A percentile compares a stretch with the other conserved stretches of the same genome.
phyloP scores from a whole-genome alignment of 1,140 invertebrate genomes.

The Drosophila paulistorum region DNA sequence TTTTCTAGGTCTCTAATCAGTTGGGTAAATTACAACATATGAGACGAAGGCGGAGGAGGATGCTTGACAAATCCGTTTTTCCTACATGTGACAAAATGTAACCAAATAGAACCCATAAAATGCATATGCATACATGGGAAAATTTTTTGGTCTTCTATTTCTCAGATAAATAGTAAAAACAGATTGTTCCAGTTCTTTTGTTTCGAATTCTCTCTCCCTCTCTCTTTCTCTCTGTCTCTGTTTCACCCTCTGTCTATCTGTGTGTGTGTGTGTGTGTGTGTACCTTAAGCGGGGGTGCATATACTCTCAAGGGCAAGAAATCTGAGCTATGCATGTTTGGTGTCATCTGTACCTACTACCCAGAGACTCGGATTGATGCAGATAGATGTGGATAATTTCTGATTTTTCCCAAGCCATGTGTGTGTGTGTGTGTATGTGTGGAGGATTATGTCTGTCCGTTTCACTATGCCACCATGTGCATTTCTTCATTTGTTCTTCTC shows the following conservation, averaged over 20 bases:
- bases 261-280: background rate
- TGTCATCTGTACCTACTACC: constrained; percentile 32
- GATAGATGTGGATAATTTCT: constrained; percentile 46
- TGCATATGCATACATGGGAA: constrained; percentile 4
- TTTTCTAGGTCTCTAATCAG: constrained; percentile 10
- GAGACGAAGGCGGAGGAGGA: background rate
- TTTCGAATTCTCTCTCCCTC: background rate
- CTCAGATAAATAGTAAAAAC: constrained; percentile 13
- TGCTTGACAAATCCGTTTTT: constrained; percentile 12
- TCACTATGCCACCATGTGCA: constrained; percentile 5
- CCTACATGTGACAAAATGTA: constrained; percentile 13
- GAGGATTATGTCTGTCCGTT: constrained; percentile 7
- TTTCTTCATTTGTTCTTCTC: background rate
- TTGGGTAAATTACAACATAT: constrained; percentile 16
- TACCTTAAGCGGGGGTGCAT: constrained; percentile 16
- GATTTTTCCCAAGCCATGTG: constrained; percentile 19
- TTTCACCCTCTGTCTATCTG: background rate
- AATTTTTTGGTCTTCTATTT: constrained; percentile 2
- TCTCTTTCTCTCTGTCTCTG: background rate
- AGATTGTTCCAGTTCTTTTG: constrained; percentile 17
- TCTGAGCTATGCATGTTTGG: constrained; percentile 11
- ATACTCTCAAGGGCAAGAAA: constrained; percentile 27
- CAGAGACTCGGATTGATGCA: constrained; percentile 29
- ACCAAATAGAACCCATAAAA: constrained; percentile 12
- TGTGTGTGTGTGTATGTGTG: background rate